Conservation (phyloP, 2,888 invertebrate genomes). For the Leucozona laternaria region DNA sequence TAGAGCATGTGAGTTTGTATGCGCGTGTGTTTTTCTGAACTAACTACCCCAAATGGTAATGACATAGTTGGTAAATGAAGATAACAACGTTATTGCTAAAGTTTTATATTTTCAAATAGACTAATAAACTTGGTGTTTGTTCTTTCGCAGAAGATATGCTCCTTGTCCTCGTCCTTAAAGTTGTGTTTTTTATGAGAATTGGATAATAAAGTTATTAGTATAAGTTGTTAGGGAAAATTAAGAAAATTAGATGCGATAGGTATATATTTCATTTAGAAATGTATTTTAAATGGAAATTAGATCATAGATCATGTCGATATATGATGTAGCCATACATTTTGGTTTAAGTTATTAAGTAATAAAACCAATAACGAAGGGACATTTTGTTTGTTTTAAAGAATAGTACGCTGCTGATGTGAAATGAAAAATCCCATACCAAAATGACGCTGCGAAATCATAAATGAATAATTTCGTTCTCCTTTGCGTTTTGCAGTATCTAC, state of each 20-base stretch:
- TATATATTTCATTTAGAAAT: constrained; percentile 22
- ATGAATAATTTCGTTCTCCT: no score
- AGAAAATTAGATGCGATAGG: constrained; percentile 14
- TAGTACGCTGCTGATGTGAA: no score
- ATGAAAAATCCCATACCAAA: no score
- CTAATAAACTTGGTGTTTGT: constrained; percentile 51
- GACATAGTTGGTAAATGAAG: constrained; percentile 72
- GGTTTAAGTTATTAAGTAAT: not conserved
- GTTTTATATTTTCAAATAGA: constrained; percentile 61
- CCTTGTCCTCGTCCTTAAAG: not conserved
- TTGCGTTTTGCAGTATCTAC: no score
- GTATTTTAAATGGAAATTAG: constrained; percentile 59
- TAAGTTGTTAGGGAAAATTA: constrained; percentile 18
- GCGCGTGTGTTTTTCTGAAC: not conserved
- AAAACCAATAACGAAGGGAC: not conserved
- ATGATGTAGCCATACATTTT: not conserved
- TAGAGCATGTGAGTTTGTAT: not conserved
- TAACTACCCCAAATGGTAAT: constrained; percentile 73
- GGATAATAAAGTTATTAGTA: constrained; percentile 65
- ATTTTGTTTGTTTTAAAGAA: not conserved
- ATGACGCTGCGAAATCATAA: no score
- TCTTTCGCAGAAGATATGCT: constrained; percentile 1
- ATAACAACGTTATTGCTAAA: constrained; percentile 70
- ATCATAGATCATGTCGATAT: not conserved
- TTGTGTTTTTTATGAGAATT: constrained; percentile 48